These are phyloP conservation scores for Psylliodes chrysocephalus DNA, from an alignment of 2,888 invertebrate species.

Conservation along the genomic window DNA sequence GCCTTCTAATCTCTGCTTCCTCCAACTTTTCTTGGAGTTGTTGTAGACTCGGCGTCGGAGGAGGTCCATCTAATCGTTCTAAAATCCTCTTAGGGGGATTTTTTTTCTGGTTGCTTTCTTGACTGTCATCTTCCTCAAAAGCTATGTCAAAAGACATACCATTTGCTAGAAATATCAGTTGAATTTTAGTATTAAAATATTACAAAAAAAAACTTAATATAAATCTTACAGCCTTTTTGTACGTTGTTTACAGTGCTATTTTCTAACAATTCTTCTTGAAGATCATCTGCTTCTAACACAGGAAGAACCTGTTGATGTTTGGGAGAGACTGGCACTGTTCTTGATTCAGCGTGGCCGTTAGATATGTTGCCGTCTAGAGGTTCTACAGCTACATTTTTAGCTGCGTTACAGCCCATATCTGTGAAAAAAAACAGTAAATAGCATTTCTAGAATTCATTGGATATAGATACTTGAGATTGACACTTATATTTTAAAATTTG, in stretches of 20 bases:
- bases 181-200: not conserved
- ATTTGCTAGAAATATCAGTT: conserved; percentile 50
- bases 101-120: conserved; percentile 65
- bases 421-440: too few species aligned
- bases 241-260: conserved; percentile 56
- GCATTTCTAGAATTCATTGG: too few species aligned
- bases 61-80: conserved; percentile 71
- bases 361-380: conserved; percentile 53
- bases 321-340: conserved; percentile 40
- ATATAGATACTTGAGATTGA: too few species aligned
- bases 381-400: conserved; percentile 60
- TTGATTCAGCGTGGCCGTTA: conserved; percentile 43
- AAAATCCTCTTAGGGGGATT: conserved; percentile 77
- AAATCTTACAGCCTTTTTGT: conserved; percentile 56
- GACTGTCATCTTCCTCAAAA: conserved; percentile 55
- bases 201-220: too few species aligned
- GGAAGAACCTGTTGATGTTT: conserved; percentile 50
- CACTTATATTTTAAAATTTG: too few species aligned
- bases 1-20: conserved; percentile 77
- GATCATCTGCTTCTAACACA: conserved; percentile 56
- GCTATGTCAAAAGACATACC: conserved; percentile 62
- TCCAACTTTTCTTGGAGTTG: conserved; percentile 77
- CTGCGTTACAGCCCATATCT: conserved; percentile 61
- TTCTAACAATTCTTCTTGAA: conserved; percentile 56
- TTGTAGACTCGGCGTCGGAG: conserved; percentile 69